These are phyloP conservation scores for Drosophila sproati DNA, from an alignment of 1,140 invertebrate genomes.

Conservation along the genomic window DNA sequence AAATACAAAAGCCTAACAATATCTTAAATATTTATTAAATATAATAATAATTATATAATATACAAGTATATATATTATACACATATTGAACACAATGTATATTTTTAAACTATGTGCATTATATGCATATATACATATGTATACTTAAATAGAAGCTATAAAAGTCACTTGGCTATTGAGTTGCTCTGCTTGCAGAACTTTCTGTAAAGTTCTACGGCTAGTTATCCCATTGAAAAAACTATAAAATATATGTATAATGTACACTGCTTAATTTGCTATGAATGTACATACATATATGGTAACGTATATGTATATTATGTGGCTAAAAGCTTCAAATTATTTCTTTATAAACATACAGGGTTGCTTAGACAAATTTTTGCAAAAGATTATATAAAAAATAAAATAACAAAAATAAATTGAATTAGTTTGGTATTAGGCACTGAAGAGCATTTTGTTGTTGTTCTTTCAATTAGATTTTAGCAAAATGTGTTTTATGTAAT, in stretches of 20 bases:
- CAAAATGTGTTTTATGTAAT: conserved; percentile 14
- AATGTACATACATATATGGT: conserved; percentile 16
- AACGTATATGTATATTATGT: conserved; percentile 48
- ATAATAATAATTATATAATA: background rate
- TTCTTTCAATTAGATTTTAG: conserved; percentile 42
- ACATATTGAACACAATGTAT: conserved; percentile 34
- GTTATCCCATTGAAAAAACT: background rate
- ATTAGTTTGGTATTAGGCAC: conserved; percentile 38
- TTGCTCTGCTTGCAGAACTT: conserved; percentile 1
- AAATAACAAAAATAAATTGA: background rate
- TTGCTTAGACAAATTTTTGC: conserved; percentile 82
- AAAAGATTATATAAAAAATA: conserved; percentile 53
- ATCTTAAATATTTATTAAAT: conserved; percentile 26
- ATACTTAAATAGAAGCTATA: background rate
- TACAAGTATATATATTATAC: background rate
- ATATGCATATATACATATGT: conserved; percentile 28
- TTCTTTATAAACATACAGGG: conserved; percentile 77
- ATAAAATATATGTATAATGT: background rate
- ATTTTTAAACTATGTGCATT: conserved; percentile 49
- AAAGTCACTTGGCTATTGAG: background rate
- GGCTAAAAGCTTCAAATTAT: conserved; percentile 63
- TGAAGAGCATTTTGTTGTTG: conserved; percentile 67
- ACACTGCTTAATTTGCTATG: conserved; percentile 30
- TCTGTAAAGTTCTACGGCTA: conserved; percentile 1
- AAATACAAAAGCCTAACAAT: conserved; percentile 8